Conservation (phyloP, 2,888 invertebrate species). For the Altica lythri region DNA sequence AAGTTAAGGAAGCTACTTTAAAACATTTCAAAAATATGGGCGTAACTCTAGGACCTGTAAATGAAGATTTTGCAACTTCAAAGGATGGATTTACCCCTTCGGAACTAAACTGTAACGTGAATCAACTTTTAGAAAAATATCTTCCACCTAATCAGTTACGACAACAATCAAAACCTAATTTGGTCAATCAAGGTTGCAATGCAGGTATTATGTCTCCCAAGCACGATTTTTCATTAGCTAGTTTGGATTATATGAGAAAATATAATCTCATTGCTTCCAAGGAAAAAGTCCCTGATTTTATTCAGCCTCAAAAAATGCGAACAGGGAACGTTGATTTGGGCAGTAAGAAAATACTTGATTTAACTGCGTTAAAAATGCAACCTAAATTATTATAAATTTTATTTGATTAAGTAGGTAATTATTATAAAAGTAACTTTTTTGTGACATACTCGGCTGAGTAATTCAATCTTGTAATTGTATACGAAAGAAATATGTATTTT, state of each 20-base stretch:
- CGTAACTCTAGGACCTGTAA: constrained; percentile 45
- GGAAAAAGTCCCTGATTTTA: constrained; percentile 13
- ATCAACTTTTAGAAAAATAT: constrained; percentile 63
- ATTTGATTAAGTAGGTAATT: background rate
- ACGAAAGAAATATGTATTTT: too few species aligned
- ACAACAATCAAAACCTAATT: constrained; percentile 19
- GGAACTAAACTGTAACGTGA: constrained; percentile 62
- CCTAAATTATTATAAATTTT: constrained; percentile 59
- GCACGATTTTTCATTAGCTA: constrained; percentile 72
- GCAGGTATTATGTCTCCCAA: constrained; percentile 43
- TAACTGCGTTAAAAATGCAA: constrained; percentile 71
- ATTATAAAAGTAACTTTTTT: background rate
- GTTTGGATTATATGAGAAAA: constrained; percentile 71
- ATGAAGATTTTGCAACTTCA: constrained; percentile 34
- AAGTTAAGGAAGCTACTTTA: constrained; percentile 53
- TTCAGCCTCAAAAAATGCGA: background rate
- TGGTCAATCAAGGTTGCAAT: constrained; percentile 27
- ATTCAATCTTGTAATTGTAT: too few species aligned
- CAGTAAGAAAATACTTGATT: constrained; percentile 66
- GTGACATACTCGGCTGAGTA: too few species aligned
- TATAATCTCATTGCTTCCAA: constrained; percentile 60
- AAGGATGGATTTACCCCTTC: constrained; percentile 39
- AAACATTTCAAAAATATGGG: constrained; percentile 53
- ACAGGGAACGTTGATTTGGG: too few species aligned
- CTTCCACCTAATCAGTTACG: constrained; percentile 59